A percentile compares a stretch with the other conserved stretches of the same genome.
phyloP scores from a whole-genome alignment of 2,797 vertebrate species.

The Betta splendens region DNA sequence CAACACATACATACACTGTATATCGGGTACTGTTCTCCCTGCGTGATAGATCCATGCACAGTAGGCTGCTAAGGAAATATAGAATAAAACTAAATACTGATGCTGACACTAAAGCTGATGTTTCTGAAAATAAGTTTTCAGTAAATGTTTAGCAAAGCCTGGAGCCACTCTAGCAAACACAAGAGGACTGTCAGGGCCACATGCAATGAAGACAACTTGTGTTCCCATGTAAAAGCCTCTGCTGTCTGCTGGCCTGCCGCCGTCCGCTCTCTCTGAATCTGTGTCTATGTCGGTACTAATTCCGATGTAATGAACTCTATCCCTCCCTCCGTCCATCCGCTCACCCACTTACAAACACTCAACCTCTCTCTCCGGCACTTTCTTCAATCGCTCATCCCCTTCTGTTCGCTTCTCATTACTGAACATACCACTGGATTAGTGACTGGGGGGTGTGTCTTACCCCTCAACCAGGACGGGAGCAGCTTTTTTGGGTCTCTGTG shows the following conservation, averaged over 20 bases:
- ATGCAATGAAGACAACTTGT: background rate
- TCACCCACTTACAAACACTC: constrained; percentile 30
- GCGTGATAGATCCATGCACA: no score
- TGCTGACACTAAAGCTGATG: background rate
- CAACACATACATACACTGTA: no score
- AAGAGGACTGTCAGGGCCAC: background rate
- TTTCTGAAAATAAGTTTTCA: background rate
- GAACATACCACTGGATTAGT: constrained; percentile 57
- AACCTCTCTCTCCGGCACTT: constrained; percentile 29
- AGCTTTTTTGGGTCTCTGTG: constrained; percentile 41
- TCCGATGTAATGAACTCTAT: constrained; percentile 25
- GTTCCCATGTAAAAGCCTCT: background rate
- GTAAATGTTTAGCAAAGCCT: background rate
- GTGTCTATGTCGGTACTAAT: constrained; percentile 33
- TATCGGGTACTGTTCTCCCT: no score
- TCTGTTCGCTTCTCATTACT: constrained; percentile 64
- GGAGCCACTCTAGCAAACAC: background rate
- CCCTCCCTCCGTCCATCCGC: constrained; percentile 37
- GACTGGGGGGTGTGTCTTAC: constrained; percentile 19
- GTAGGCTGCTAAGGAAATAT: no score
- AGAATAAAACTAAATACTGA: background rate
- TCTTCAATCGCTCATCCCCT: constrained; percentile 48
- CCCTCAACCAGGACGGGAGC: constrained; percentile 12
- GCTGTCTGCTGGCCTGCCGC: background rate
- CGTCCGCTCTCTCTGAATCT: constrained; percentile 30